Percentiles rank a stretch among this genome's conserved stretches.
Conservation (phyloP, 2,113 vertebrate species). For the Mormoops blainvillei region DNA sequence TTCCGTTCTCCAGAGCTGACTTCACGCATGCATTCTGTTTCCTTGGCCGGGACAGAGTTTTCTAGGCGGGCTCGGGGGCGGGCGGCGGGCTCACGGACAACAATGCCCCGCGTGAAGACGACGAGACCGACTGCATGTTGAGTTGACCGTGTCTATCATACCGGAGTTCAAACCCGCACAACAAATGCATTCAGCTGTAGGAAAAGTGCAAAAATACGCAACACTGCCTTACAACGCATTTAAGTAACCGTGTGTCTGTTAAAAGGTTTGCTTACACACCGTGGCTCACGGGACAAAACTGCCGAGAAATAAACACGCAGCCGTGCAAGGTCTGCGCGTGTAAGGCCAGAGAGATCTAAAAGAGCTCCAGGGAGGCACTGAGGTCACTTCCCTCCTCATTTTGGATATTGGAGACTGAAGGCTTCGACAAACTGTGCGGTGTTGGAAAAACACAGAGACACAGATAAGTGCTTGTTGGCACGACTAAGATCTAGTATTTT, state of each 20-base stretch:
- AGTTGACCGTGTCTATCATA: rapidly evolving
- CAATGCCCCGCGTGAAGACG: neutral
- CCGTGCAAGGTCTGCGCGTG: rapidly evolving
- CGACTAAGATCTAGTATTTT: neutral
- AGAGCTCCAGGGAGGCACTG: rapidly evolving
- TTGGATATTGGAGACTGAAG: neutral
- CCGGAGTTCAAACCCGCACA: neutral
- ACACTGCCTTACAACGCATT: neutral
- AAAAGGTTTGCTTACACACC: neutral
- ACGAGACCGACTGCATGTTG: rapidly evolving
- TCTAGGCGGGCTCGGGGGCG: neutral
- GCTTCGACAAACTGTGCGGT: neutral
- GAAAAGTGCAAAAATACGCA: neutral
- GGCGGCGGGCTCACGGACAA: rapidly evolving
- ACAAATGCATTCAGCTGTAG: neutral
- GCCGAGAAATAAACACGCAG: rapidly evolving
- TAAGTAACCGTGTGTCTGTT: neutral
- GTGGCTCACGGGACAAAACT: rapidly evolving
- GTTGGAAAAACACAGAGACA: neutral
- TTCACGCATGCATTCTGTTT: neutral
- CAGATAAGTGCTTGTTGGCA: rapidly evolving
- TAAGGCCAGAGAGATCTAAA: rapidly evolving
- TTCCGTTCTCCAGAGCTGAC: neutral
- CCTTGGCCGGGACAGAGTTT: neutral
- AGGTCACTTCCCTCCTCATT: rapidly evolving